phyloP scores from a whole-genome alignment of 2,113 vertebrate species.

The Gallinago media region DNA sequence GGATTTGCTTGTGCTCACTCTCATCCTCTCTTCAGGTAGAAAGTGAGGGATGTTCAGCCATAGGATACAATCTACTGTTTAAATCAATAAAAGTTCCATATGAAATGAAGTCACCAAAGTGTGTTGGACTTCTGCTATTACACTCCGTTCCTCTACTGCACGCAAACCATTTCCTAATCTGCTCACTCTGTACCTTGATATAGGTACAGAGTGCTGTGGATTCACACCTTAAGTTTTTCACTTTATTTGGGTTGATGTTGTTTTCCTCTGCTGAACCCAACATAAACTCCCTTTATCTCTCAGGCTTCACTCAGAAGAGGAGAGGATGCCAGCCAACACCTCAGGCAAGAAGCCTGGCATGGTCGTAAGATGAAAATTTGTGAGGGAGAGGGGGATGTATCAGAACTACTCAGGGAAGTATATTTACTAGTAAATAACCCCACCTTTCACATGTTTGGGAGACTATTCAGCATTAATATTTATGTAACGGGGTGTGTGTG shows the following conservation, averaged over 20 bases:
- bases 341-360: not conserved
- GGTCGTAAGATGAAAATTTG: not conserved
- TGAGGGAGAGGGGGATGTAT: not conserved
- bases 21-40: not conserved
- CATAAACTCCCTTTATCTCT: not conserved
- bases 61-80: not conserved
- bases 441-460: not conserved
- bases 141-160: not conserved
- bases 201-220: not conserved
- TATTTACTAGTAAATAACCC: not conserved
- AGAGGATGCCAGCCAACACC: not conserved
- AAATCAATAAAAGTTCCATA: not conserved
- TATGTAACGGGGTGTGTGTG: rapidly evolving
- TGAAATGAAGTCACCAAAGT: not conserved
- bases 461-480: not conserved
- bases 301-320: not conserved
- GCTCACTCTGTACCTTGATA: not conserved
- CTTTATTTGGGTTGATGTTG: not conserved
- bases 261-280: not conserved
- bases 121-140: not conserved
- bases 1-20: not conserved
- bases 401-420: not conserved
- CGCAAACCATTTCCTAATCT: not conserved
- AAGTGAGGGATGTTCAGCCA: not conserved
- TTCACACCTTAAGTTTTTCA: not conserved